phyloP scores from a whole-genome alignment of 2,797 vertebrate species.

The Chrosomus eos region DNA sequence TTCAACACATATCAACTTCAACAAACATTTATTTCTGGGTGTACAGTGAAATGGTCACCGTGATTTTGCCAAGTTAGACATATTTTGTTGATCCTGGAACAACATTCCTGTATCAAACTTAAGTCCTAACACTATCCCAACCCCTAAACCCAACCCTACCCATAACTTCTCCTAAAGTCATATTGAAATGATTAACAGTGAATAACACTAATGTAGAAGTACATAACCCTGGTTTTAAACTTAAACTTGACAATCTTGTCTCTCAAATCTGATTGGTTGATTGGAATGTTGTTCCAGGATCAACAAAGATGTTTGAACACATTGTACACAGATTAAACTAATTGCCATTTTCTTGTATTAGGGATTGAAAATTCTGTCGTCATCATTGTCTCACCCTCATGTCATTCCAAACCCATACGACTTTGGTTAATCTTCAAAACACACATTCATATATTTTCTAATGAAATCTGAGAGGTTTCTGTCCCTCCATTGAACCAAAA shows the following conservation, averaged over 20 bases:
- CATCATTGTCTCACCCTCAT: not conserved
- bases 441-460: not conserved
- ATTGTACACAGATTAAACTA: not conserved
- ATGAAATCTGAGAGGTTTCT: not conserved
- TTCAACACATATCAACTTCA: not conserved
- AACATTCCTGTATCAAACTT: not conserved
- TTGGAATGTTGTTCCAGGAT: not conserved
- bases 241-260: not conserved
- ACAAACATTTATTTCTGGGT: not conserved
- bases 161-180: not conserved
- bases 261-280: not conserved
- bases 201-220: not conserved
- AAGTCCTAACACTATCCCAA: not conserved
- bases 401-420: not conserved
- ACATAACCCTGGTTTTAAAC: not conserved
- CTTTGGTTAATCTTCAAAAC: not conserved
- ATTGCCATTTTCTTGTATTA: not conserved
- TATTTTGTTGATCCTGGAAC: not conserved
- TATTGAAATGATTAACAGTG: not conserved
- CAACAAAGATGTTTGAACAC: too few relatives aligned
- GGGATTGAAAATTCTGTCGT: not conserved
- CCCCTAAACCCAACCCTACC: not conserved
- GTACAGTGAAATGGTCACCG: not conserved
- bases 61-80: not conserved
- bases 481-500: not conserved